phyloP scores from a whole-genome alignment of 2,888 invertebrate species.

The Hirtodrosophila duncani region DNA sequence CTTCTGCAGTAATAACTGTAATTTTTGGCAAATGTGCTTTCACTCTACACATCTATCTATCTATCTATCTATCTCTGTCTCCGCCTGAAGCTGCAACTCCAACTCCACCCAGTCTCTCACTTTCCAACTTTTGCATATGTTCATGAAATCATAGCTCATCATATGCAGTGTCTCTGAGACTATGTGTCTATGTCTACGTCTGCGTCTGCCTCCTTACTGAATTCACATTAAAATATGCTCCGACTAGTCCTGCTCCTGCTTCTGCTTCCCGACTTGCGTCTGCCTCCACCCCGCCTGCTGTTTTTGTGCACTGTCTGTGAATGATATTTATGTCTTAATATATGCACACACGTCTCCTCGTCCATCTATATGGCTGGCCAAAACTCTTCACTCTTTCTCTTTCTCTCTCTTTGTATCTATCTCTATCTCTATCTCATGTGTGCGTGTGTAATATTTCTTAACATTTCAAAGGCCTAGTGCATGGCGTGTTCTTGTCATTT shows the following conservation, averaged over 20 bases:
- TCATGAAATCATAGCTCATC: conserved; percentile 2
- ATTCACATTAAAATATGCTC: conserved; percentile 23
- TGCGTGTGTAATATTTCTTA: conserved; percentile 46
- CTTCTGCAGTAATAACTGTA: conserved; percentile 71
- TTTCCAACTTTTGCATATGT: no score
- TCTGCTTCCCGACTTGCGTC: neutral
- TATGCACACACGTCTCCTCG: conserved; percentile 43
- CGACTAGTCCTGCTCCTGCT: neutral
- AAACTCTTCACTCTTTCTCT: no score
- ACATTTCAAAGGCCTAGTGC: conserved; percentile 28
- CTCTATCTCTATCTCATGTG: no score
- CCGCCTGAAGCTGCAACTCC: no score
- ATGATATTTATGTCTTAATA: conserved; percentile 65
- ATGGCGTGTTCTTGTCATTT: conserved; percentile 27
- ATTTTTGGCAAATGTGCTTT: conserved; percentile 67
- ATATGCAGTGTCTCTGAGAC: conserved; percentile 3
- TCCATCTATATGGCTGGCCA: no score
- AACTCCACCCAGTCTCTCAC: no score
- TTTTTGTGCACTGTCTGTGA: conserved; percentile 13
- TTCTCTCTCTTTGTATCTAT: no score
- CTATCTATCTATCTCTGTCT: conserved; percentile 2
- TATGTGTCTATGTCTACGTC: conserved; percentile 3
- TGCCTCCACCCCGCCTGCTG: neutral
- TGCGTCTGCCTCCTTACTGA: neutral
- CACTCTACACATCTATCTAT: conserved; percentile 22